Conservation (phyloP, 2,113 vertebrate genomes). For the rabbit (Oryctolagus cuniculus) region DNA sequence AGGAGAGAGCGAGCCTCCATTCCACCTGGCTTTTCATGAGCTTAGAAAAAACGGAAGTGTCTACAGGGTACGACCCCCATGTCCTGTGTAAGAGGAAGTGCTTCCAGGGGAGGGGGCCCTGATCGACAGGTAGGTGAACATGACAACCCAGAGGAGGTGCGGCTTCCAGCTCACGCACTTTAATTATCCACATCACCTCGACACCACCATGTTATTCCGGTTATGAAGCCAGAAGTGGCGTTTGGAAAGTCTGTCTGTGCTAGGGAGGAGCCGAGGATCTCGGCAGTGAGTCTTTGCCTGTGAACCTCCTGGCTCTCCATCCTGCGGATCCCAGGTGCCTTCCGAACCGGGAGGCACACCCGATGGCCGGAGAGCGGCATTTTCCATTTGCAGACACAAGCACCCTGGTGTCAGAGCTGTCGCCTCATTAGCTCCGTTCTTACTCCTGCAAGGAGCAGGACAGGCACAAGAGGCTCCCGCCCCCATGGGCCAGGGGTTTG, state of each 20-base stretch:
- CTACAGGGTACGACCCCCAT: too few relatives aligned
- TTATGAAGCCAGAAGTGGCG: not conserved
- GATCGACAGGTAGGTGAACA: too few relatives aligned
- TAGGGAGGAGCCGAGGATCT: conserved; percentile 10
- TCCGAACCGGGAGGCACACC: not conserved
- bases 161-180: too few relatives aligned
- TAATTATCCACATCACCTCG: too few relatives aligned
- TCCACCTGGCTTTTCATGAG: too few relatives aligned
- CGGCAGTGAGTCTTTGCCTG: not conserved
- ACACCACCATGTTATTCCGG: not conserved
- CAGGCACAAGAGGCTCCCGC: not conserved
- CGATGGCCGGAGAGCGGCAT: not conserved
- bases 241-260: not conserved
- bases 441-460: not conserved
- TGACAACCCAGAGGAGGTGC: too few relatives aligned
- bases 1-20: too few relatives aligned
- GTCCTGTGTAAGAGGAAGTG: too few relatives aligned
- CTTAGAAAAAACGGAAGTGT: too few relatives aligned
- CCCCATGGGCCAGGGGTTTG: not conserved
- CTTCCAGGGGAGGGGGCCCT: too few relatives aligned
- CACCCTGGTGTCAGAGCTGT: not conserved
- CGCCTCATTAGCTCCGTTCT: conserved; percentile 10
- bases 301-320: not conserved
- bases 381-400: conserved; percentile 62
- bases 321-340: conserved; percentile 6